Evolutionary conservation across 1,140 invertebrate genomes (phyloP).

Genomic region (Cherax destructor): DNA sequence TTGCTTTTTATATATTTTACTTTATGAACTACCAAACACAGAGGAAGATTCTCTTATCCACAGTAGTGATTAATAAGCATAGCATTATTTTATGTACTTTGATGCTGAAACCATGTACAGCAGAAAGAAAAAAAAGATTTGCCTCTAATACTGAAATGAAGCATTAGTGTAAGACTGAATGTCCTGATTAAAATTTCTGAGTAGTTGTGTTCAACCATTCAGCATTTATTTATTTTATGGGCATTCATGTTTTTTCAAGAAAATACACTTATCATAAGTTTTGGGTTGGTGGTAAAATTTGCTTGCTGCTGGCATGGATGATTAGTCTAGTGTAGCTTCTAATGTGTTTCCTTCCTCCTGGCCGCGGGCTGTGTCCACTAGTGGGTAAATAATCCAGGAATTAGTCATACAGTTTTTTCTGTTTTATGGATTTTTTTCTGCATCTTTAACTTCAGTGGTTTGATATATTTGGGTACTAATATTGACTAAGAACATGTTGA

Average conservation of each 20-base stretch:
- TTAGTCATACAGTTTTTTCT: constrained; percentile 51
- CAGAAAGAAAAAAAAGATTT: constrained; percentile 1
- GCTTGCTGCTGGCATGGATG: constrained; percentile 15
- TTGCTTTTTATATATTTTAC: not conserved
- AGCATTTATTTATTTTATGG: not conserved
- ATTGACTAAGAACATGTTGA: no score
- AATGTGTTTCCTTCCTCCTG: constrained; percentile 59
- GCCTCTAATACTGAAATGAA: not conserved
- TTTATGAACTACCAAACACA: not conserved
- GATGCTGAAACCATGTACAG: not conserved
- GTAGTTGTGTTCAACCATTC: not conserved
- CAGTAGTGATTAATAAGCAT: not conserved
- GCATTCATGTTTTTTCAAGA: not conserved
- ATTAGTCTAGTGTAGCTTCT: constrained; percentile 49
- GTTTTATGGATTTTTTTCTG: constrained; percentile 43
- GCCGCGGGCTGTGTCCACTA: constrained; percentile 54
- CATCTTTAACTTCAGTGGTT: constrained; percentile 28
- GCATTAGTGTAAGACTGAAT: not conserved
- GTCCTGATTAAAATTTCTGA: not conserved
- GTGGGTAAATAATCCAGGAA: constrained; percentile 67
- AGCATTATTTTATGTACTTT: not conserved
- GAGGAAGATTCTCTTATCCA: not conserved
- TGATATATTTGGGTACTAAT: not conserved
- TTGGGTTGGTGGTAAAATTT: constrained; percentile 20
- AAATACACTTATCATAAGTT: not conserved